Base-by-base conservation (phyloP, 2,797 vertebrate genomes). In the Pseudochirops cupreus region DNA sequence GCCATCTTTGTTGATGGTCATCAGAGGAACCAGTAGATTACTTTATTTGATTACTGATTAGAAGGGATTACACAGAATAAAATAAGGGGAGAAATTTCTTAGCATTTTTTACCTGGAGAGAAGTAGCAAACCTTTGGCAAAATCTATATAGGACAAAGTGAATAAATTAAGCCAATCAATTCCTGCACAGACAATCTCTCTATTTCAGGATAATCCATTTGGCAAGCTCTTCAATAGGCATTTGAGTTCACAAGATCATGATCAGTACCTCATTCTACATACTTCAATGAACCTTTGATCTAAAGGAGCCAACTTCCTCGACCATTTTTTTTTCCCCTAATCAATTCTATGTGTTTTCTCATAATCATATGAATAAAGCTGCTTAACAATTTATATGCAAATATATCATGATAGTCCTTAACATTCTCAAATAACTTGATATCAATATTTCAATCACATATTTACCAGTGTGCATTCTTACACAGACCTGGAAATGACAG, bases 111-210 rank as follows among this genome's bases (percentile, higher is more conserved):
- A 92, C 18, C 52, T 90, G 57, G 52, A 92, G 55, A 87, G 33
- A 94, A 92, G 33, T 82, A 58, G 33, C 18, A 92, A 74, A 39
- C 2, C 16, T 7, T 31, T 50, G 39, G 14, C 13, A 92, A 91
- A 46, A 21, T 50, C 31, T 33, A 24, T 26, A 33, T 12, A 1
- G 13, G 57, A 62, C 21, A 39, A 93, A 92, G 31, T 82, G 10
- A 67, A 93, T 94, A 95, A 95, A 91, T 54, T 74, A 56, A 16
- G 39, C 26, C 89, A 57, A 16, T 24, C 93, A 92, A 59, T 74
- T 92, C 31, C 16, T 56, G 33, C 52, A 12, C 54, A 91, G n/a
- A 50, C 3, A 92, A 21, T 29, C 21, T 82, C 0, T 82, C 5
- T 31, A 39, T 56, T 55, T 29, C 92, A 21, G 13, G 26, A 82